Evolutionary conservation across 2,888 invertebrate genomes (phyloP).

Genomic region (Schizaphis graminum): DNA sequence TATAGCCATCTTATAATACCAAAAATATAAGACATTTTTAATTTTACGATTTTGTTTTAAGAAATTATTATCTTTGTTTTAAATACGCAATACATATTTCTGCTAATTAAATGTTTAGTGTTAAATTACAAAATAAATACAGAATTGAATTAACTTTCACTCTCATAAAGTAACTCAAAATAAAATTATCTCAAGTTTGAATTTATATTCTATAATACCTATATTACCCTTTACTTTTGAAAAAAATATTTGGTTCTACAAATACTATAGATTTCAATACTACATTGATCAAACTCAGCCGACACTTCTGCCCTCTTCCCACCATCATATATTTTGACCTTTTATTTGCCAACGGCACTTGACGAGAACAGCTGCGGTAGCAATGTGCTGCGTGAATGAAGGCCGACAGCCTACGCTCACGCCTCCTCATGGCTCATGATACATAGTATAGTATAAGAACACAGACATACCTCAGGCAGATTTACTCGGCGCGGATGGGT

Average conservation of each 20-base stretch:
- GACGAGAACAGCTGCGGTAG: slow-evolving; percentile 54
- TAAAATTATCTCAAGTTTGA: neutral
- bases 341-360: slow-evolving; percentile 47
- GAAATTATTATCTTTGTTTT: neutral
- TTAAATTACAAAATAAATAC: neutral
- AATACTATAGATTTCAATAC: slow-evolving; percentile 8
- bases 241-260: neutral
- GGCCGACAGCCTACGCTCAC: slow-evolving; percentile 62
- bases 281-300: slow-evolving; percentile 13
- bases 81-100: neutral
- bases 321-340: slow-evolving; percentile 11
- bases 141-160: neutral
- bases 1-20: neutral
- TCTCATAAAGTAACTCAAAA: neutral
- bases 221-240: neutral
- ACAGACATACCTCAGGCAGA: slow-evolving; percentile 53
- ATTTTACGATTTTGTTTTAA: neutral
- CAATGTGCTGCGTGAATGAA: slow-evolving; percentile 41
- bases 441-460: slow-evolving; percentile 5
- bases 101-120: neutral
- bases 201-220: neutral
- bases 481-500: slow-evolving; percentile 13
- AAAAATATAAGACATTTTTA: neutral
- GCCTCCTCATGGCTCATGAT: slow-evolving; percentile 42
- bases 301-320: neutral